Evolutionary conservation across 2,113 vertebrate genomes (phyloP).

Genomic region (Polyodon spathula): DNA sequence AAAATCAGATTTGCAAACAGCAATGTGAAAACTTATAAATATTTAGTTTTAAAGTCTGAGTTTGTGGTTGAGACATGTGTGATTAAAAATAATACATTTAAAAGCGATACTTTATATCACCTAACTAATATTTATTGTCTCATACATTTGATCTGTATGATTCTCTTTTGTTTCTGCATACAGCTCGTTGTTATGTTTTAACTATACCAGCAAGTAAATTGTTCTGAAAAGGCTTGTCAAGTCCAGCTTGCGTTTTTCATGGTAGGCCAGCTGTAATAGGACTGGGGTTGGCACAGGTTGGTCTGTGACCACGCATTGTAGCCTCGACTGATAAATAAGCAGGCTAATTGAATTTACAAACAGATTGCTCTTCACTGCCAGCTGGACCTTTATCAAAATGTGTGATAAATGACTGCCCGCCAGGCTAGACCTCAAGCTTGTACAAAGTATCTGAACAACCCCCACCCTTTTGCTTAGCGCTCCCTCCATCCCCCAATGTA

Average conservation of each 20-base stretch:
- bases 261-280: constrained; percentile 11
- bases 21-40: too few species aligned
- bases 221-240: too few species aligned
- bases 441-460: constrained; percentile 43
- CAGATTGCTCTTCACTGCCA: constrained; percentile 60
- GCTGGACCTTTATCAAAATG: constrained; percentile 63
- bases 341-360: constrained; percentile 81
- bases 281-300: constrained; percentile 38
- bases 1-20: too few species aligned
- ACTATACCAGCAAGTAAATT: too few species aligned
- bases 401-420: constrained; percentile 68
- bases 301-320: constrained; percentile 47
- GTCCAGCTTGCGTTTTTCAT: neutral
- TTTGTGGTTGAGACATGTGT: too few species aligned
- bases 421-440: constrained; percentile 44
- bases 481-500: constrained; percentile 30
- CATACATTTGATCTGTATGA: too few species aligned
- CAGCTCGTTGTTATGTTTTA: too few species aligned
- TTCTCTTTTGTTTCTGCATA: too few species aligned
- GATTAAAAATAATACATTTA: too few species aligned
- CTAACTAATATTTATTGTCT: too few species aligned
- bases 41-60: too few species aligned
- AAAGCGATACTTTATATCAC: too few species aligned
- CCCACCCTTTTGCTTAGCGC: constrained; percentile 33
- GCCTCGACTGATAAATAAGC: constrained; percentile 58